phyloP scores from a whole-genome alignment of 2,888 invertebrate species.

The Sicus ferrugineus region DNA sequence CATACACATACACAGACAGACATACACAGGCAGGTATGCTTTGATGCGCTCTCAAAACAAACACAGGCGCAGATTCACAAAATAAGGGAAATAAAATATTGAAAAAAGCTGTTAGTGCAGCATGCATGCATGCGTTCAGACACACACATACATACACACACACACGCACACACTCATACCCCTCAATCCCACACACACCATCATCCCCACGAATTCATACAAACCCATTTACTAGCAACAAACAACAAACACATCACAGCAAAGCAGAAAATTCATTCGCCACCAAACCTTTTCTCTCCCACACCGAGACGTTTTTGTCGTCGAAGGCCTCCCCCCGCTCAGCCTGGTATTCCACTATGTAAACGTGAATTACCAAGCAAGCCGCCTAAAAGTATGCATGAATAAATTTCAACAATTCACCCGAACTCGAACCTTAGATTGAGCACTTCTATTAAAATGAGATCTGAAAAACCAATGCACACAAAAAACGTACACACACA shows the following conservation, averaged over 20 bases:
- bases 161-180: not conserved
- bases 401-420: constrained; percentile 39
- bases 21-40: not conserved
- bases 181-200: not conserved
- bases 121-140: not conserved
- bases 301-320: too few species aligned
- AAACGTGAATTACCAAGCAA: not conserved
- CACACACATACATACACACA: constrained; percentile 15
- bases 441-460: constrained; percentile 43
- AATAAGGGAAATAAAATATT: not conserved
- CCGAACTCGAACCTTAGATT: constrained; percentile 45
- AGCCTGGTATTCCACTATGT: too few species aligned
- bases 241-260: too few species aligned
- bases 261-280: too few species aligned
- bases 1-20: too few species aligned
- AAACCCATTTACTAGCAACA: too few species aligned
- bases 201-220: not conserved
- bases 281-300: too few species aligned
- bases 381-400: constrained; percentile 39
- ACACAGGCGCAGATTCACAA: not conserved
- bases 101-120: constrained; percentile 9
- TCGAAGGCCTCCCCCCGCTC: too few species aligned
- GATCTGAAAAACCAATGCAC: constrained; percentile 38
- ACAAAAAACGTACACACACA: constrained; percentile 46
- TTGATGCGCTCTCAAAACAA: not conserved